These are phyloP conservation scores for Sprattus sprattus DNA, from an alignment of 2,113 vertebrate species.

Conservation along the genomic window DNA sequence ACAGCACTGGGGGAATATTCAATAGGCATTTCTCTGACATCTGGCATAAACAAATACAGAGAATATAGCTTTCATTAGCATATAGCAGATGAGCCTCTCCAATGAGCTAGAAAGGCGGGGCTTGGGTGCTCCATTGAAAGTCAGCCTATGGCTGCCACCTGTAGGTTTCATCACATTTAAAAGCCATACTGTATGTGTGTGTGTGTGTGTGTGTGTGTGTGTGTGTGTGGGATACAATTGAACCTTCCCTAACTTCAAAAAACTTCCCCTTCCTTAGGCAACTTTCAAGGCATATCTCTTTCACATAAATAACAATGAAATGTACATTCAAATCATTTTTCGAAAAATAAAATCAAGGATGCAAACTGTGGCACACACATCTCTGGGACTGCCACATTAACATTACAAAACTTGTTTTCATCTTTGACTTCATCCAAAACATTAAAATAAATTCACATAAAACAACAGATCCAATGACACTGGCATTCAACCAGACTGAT, in stretches of 20 bases:
- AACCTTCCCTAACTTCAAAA: background rate
- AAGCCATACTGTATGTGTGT: background rate
- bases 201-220: too few species aligned
- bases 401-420: background rate
- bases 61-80: background rate
- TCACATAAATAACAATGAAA: conserved; percentile 56
- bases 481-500: conserved; percentile 41
- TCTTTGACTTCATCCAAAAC: background rate
- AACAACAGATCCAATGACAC: background rate
- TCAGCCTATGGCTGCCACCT: conserved; percentile 40
- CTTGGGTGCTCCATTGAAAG: background rate
- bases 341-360: conserved; percentile 20
- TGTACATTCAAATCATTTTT: conserved; percentile 53
- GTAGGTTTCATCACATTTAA: conserved; percentile 32
- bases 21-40: background rate
- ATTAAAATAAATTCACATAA: background rate
- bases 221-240: background rate
- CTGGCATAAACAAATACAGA: background rate
- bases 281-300: conserved; percentile 35
- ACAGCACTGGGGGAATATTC: background rate
- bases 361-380: background rate
- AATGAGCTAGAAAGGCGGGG: background rate
- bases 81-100: background rate
- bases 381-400: conserved; percentile 33
- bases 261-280: background rate